These are phyloP conservation scores for Nasonia longicornis DNA, from an alignment of 1,140 invertebrate genomes.

Conservation along the genomic window DNA sequence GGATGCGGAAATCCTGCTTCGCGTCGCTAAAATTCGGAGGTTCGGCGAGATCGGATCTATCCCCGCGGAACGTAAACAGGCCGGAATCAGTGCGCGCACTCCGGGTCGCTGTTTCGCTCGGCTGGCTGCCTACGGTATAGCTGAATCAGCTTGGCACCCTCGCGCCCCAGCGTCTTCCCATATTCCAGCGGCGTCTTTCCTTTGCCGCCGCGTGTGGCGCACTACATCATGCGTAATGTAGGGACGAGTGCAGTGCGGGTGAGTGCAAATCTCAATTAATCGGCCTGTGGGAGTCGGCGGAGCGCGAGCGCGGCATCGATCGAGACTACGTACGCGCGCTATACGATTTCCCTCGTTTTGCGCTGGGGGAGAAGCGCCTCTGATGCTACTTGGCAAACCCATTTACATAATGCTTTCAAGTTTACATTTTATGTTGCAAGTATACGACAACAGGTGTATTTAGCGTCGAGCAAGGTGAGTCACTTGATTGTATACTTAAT, in stretches of 20 bases:
- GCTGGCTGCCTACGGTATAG: constrained; percentile 49
- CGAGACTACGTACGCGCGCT: too few relatives aligned
- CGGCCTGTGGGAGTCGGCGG: neutral
- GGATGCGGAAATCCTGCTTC: constrained; percentile 39
- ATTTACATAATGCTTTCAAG: constrained; percentile 43
- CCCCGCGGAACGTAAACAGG: constrained; percentile 53
- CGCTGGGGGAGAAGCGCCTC: too few relatives aligned
- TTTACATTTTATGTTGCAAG: too few relatives aligned
- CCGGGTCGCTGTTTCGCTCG: constrained; percentile 56
- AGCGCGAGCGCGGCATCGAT: neutral
- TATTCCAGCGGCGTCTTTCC: neutral
- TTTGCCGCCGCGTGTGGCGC: constrained; percentile 19
- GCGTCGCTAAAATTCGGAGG: constrained; percentile 28
- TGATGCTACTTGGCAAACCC: constrained; percentile 27
- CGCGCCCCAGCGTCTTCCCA: constrained; percentile 21
- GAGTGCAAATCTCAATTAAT: constrained; percentile 46
- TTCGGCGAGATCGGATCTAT: constrained; percentile 53
- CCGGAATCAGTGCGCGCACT: constrained; percentile 40
- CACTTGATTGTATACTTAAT: too few relatives aligned
- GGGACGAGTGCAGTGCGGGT: constrained; percentile 17
- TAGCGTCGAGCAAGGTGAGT: too few relatives aligned
- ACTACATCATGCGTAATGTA: constrained; percentile 58
- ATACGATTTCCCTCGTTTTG: too few relatives aligned
- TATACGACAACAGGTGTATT: too few relatives aligned
- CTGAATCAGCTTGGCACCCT: constrained; percentile 64